Percentiles rank a stretch among this genome's conserved stretches.
These are phyloP conservation scores for Oophaga pumilio DNA, from an alignment of 2,113 vertebrate species.

Conservation along the genomic window DNA sequence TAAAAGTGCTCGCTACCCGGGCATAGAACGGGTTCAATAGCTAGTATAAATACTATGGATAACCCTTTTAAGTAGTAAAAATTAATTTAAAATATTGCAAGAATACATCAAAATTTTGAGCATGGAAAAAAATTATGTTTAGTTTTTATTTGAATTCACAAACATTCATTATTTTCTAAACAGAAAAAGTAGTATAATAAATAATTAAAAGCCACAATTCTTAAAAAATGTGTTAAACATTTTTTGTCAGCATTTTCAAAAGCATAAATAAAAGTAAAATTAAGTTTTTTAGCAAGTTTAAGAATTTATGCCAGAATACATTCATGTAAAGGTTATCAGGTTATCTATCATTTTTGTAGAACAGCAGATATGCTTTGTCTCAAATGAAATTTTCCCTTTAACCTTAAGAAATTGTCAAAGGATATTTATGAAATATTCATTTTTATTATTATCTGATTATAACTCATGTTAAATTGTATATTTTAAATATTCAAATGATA, in stretches of 20 bases:
- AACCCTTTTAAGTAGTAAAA: conserved; percentile 11
- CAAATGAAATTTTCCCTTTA: conserved; percentile 46
- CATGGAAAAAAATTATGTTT: neutral
- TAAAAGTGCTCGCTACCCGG: no score
- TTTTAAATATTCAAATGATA: neutral
- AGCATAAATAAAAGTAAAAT: conserved; percentile 40
- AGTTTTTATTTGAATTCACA: conserved; percentile 14
- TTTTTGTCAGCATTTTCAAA: conserved; percentile 36
- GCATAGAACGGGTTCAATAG: no score
- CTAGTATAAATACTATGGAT: no score
- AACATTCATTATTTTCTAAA: conserved; percentile 19
- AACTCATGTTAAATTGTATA: conserved; percentile 17
- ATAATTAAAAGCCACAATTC: neutral
- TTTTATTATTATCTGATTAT: conserved; percentile 44
- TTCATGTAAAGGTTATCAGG: conserved; percentile 51
- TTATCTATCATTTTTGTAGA: conserved; percentile 42
- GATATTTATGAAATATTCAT: conserved; percentile 47
- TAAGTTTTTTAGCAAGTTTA: conserved; percentile 13
- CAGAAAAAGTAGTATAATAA: neutral
- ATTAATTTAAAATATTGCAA: conserved; percentile 29
- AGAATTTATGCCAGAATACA: conserved; percentile 51
- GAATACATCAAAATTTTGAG: conserved; percentile 22
- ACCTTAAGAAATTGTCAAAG: conserved; percentile 51
- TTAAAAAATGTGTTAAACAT: neutral
- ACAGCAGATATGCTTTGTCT: conserved; percentile 35